phyloP scores from a whole-genome alignment of 1,140 invertebrate genomes.

The Capitella teleta region DNA sequence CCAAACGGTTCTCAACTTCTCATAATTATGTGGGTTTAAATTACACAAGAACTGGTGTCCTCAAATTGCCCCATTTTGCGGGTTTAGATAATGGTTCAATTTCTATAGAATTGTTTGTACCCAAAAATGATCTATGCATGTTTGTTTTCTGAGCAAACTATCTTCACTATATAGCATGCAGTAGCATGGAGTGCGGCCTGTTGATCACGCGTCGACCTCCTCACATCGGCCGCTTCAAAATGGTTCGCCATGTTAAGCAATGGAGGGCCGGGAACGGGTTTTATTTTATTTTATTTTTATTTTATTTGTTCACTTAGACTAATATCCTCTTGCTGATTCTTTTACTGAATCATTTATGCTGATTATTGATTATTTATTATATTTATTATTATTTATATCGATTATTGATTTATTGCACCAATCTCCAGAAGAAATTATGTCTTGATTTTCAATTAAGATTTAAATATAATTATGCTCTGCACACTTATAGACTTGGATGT shows the following conservation, averaged over 20 bases:
- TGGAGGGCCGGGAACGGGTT: conserved; percentile 31
- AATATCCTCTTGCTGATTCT: not conserved
- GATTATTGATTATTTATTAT: not conserved
- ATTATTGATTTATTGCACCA: too few species aligned
- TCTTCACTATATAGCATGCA: conserved; percentile 8
- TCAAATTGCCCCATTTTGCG: too few species aligned
- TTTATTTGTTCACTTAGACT: not conserved
- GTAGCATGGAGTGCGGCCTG: conserved; percentile 23
- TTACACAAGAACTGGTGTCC: too few species aligned
- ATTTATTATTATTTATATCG: not conserved
- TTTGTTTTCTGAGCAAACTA: not conserved
- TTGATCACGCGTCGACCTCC: conserved; percentile 32
- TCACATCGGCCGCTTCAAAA: conserved; percentile 37
- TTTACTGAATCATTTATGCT: not conserved
- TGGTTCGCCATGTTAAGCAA: conserved; percentile 35
- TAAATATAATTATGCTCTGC: not conserved
- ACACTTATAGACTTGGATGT: too few species aligned
- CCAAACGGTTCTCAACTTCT: too few species aligned
- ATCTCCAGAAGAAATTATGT: too few species aligned
- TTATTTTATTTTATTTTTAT: not conserved
- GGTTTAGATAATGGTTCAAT: too few species aligned
- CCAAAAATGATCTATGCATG: not conserved
- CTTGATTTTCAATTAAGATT: not conserved
- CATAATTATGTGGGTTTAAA: too few species aligned
- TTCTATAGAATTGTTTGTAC: too few species aligned